Evolutionary conservation across 2,797 vertebrate species (phyloP).

Genomic region (Tarsius wallacei): DNA sequence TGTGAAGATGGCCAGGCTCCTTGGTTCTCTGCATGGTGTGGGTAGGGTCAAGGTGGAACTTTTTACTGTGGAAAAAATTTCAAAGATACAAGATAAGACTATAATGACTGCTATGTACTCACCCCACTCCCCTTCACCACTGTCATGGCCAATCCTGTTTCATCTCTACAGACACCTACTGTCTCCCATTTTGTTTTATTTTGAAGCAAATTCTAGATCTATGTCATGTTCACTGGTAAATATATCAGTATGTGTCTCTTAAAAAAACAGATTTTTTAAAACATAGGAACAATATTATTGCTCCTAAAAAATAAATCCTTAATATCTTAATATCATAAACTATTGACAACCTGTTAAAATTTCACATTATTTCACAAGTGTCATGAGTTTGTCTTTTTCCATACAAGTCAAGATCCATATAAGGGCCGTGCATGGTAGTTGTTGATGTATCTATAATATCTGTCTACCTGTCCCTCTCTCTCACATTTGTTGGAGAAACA

Average conservation of each 20-base stretch:
- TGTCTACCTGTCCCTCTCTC: background rate
- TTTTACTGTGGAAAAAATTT: slow-evolving; percentile 33
- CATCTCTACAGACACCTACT: background rate
- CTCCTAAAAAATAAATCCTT: background rate
- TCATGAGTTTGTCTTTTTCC: background rate
- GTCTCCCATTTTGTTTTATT: slow-evolving; percentile 1
- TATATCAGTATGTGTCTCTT: background rate
- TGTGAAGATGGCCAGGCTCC: background rate
- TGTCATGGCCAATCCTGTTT: background rate
- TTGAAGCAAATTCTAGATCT: slow-evolving; percentile 22
- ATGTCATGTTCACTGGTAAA: background rate
- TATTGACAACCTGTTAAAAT: slow-evolving; percentile 4
- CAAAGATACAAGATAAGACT: background rate
- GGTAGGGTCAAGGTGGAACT: background rate
- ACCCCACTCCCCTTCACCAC: too few species aligned
- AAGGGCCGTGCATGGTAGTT: background rate
- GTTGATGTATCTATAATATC: background rate
- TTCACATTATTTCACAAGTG: background rate
- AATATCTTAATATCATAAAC: background rate
- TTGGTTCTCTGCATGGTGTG: background rate
- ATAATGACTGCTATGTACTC: background rate
- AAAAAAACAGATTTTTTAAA: slow-evolving; percentile 9
- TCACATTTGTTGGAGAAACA: background rate
- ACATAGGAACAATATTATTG: background rate
- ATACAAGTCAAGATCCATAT: background rate